Base-by-base conservation (phyloP, 1,140 invertebrate genomes). In the Oedothorax gibbosus region DNA sequence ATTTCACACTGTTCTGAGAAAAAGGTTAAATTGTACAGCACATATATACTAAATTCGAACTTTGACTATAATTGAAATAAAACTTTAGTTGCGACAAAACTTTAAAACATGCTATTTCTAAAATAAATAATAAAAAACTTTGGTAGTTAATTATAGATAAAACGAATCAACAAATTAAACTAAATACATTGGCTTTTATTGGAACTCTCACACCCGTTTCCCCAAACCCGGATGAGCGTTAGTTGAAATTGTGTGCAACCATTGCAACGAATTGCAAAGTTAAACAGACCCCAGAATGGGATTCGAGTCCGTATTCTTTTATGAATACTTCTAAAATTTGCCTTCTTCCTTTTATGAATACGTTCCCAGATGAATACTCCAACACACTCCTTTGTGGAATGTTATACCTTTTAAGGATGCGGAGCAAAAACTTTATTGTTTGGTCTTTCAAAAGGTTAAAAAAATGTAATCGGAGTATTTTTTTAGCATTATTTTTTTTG, bases 381-480 rank as follows among this genome's bases (percentile, higher is more conserved):
- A 49, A 21, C 56, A 10, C 35, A 35, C 35, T 35, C 35, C 49
- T 71, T 73, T 64, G 68, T 66, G 72, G 81, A 84, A 84, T 84
- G 81, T 65, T 18, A 35, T 35, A 71, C 21, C 81, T 80, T 80
- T 80, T 80, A 71, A 80, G 65, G 50, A 53, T 51, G 69, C 12
- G 21, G 56, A 73, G 72, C 56, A 84, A 81, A 81, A 84, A 84
- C 71, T 84, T 84, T 84, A 84, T 84, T 84, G 81, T 84, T 84
- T 73, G 51, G 60, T 50, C 77, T 54, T 75, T 65, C 53, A 14
- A 79, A 54, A 66, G 77, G 50, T 51, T 66, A 49, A n/a, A 82
- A 71, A 81, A 73, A 73, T 57, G 57, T 82, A 82, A 82, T 82
- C 80, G 81, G 12, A 10, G 49, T 79, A 35, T n/a, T 64, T 73